Conservation (phyloP, 1,140 invertebrate species). For the Apis mellifera region Amel_HAv3.1 CM009933.2:3334001-3334500, state of each 20-base stretch:
- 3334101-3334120: conserved; percentile 29
- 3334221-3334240: conserved; percentile 5
- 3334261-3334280: background rate
- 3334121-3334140: conserved; percentile 36
- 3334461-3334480: background rate
- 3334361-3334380: background rate
- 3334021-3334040: conserved; percentile 9
- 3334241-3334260: conserved; percentile 18
- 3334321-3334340: background rate
- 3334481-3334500: background rate
- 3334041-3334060: conserved; percentile 47
- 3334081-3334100: background rate
- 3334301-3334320: background rate
- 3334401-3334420: background rate
- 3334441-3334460: background rate
- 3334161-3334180: conserved; percentile 45
- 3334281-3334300: background rate
- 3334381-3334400: background rate
- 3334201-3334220: conserved; percentile 29
- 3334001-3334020: background rate
- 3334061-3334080: conserved; percentile 28
- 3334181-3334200: conserved; percentile 49
- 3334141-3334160: conserved; percentile 30
- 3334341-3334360: conserved; percentile 5
- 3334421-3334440: background rate